Conservation (phyloP, 2,797 vertebrate species). For the Lates japonicus region DNA sequence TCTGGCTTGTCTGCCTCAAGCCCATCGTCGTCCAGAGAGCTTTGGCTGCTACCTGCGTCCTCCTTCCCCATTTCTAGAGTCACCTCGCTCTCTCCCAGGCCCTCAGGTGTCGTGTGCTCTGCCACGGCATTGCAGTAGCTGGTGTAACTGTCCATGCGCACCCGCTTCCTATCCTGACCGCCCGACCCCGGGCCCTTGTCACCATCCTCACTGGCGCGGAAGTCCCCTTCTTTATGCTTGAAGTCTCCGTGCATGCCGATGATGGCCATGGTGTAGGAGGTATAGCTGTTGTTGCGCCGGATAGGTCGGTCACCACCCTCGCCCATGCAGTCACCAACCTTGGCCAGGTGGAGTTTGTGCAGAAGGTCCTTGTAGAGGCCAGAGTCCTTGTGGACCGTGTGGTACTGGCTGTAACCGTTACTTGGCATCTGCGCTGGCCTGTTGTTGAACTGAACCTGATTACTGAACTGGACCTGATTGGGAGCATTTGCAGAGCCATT, state of each 20-base stretch:
- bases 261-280: constrained; percentile 99
- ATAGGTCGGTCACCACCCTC: constrained; percentile 93
- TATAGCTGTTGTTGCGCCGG: constrained; percentile 98
- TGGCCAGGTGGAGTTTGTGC: constrained; percentile 96
- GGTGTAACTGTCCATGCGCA: constrained; percentile 98
- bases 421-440: constrained; percentile 88
- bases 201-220: constrained; percentile 83
- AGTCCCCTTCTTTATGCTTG: constrained; percentile 71
- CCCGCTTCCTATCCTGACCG: constrained; percentile 87
- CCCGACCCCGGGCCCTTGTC: constrained; percentile 80
- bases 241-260: constrained; percentile 94
- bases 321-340: constrained; percentile 97
- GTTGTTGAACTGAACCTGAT: constrained; percentile 88
- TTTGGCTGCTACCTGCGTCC: constrained; percentile 85
- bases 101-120: constrained; percentile 85
- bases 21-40: constrained; percentile 91
- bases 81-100: constrained; percentile 80
- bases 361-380: constrained; percentile 98
- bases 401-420: constrained; percentile 95
- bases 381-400: constrained; percentile 98
- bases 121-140: constrained; percentile 99
- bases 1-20: constrained; percentile 92
- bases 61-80: constrained; percentile 84
- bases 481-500: constrained; percentile 54
- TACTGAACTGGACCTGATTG: constrained; percentile 70